Base-by-base conservation (phyloP, 2,113 vertebrate species). In the Motacilla tschutschensis region DNA sequence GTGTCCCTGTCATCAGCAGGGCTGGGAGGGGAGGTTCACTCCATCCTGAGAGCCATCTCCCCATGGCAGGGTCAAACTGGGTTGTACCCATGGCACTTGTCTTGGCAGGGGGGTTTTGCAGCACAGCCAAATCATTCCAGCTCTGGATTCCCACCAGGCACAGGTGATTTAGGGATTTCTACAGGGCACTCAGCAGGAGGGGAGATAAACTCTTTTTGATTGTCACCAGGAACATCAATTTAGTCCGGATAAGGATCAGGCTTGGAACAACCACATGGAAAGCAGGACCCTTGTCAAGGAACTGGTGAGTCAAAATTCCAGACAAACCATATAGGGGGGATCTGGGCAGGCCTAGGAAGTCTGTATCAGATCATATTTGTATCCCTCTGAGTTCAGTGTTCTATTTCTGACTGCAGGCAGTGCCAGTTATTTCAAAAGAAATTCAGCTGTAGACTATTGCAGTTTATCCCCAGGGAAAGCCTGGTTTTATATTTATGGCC, bases 341-440 rank as follows among this genome's bases (percentile, higher is more conserved):
- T 48, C n/a, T 83, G 46, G 46, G 15, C 40, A 70, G 33, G 18
- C 36, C 24, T 48, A 43, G 44, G 71, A 77, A 88, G 19, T 28
- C 46, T 92, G 33, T 58, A 86, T 59, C 59, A 88, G 43, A 43
- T 91, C 63, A 40, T 31, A 36, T 66, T 73, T 79, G 55, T 65
- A 76, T 58, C 33, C 43, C 29, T 79, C 46, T 41, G 46, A 35
- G 25, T 58, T 62, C 48, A 15, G 18, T 60, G 46, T 69, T 66
- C 81, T 90, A 83, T 91, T 94, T 92, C 65, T 92, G 80, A 85
- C 80, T 78, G 36, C 66, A 90, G 46, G 51, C 75, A 70, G 29
- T 86, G 81, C 78, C 89, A 90, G 63, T 75, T 94, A 69, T 90
- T 91, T 88, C 71, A 76, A 70, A 88, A 93, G 50, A 88, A 65